Evolutionary conservation across 2,888 invertebrate genomes (phyloP).

Genomic region (Sarcophaga carnaria): DNA sequence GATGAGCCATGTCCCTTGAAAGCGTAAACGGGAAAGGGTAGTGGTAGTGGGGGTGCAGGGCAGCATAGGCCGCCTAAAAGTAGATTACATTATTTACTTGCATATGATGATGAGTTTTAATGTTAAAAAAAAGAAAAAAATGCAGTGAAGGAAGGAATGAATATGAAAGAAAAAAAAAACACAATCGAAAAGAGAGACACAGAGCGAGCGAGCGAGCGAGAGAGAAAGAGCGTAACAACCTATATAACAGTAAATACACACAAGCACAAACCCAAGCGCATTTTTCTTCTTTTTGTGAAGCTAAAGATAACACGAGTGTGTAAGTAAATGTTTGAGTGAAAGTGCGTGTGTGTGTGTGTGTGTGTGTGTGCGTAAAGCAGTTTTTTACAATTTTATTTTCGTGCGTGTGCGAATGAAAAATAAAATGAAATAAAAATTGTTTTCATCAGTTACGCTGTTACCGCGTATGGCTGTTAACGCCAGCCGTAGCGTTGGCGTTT

Average conservation of each 20-base stretch:
- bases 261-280: not conserved
- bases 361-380: conserved; percentile 10
- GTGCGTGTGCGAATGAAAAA: conserved; percentile 79
- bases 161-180: not conserved
- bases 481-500: no score
- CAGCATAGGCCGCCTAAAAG: conserved; percentile 45
- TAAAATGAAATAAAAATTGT: conserved; percentile 75
- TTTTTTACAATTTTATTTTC: conserved; percentile 79
- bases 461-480: no score
- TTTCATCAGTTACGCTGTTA: not conserved
- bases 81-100: conserved; percentile 69
- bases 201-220: no score
- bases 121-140: no score
- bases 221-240: conserved; percentile 13
- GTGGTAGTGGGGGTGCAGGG: not conserved
- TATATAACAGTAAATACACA: no score
- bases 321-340: conserved; percentile 9
- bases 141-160: not conserved
- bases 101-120: conserved; percentile 30
- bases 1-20: no score
- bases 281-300: not conserved
- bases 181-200: conserved; percentile 8
- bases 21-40: no score
- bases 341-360: conserved; percentile 33
- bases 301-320: not conserved